phyloP scores from a whole-genome alignment of 1,140 invertebrate species.

The Phenacoccus solenopsis region DNA sequence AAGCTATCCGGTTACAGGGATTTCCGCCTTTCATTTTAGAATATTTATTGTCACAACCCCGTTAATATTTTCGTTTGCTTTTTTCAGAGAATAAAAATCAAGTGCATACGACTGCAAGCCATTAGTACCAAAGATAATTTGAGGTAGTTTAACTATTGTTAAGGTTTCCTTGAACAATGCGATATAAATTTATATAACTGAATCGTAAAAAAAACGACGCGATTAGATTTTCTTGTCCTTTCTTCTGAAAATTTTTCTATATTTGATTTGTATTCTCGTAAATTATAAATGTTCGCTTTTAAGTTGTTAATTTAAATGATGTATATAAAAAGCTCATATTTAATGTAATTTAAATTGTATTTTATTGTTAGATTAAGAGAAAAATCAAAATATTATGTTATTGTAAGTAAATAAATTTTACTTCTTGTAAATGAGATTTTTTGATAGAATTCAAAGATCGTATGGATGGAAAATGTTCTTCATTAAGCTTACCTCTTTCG shows the following conservation, averaged over 20 bases:
- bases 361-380: no score
- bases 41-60: neutral
- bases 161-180: no score
- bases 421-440: no score
- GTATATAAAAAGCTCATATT: neutral
- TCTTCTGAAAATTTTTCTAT: neutral
- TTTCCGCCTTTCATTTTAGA: conserved; percentile 1
- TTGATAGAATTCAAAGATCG: no score
- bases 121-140: conserved; percentile 3
- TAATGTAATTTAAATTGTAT: neutral
- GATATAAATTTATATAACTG: no score
- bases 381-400: neutral
- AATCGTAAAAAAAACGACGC: no score
- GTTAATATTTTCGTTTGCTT: neutral
- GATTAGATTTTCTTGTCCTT: neutral
- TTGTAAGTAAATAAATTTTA: neutral
- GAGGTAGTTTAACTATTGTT: neutral
- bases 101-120: neutral
- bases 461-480: no score
- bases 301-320: neutral
- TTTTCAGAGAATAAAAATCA: neutral
- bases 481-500: no score
- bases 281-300: neutral
- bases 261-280: neutral
- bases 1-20: neutral